These are phyloP conservation scores for Ypsolopha scabrella DNA, from an alignment of 2,888 invertebrate genomes.

Conservation along the genomic window DNA sequence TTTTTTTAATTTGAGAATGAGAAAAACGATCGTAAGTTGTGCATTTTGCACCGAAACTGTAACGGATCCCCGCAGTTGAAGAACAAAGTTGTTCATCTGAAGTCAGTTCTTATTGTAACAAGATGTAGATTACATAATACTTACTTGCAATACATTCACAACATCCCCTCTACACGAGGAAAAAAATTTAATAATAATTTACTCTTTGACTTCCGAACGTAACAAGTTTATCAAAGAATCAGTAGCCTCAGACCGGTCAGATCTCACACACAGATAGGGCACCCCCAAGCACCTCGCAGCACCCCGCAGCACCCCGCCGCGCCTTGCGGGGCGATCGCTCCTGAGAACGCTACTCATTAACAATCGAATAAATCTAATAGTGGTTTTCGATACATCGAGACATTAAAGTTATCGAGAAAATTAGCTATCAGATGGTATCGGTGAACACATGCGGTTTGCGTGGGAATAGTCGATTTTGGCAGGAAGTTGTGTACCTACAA, in stretches of 20 bases:
- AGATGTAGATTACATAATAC: no score
- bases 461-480: conserved; percentile 31
- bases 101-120: no score
- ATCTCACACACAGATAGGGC: conserved; percentile 14
- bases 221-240: not conserved
- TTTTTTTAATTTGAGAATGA: not conserved
- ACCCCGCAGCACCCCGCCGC: conserved; percentile 42
- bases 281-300: conserved; percentile 37
- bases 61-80: no score
- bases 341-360: conserved; percentile 60
- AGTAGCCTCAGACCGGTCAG: conserved; percentile 1
- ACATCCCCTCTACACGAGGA: not conserved
- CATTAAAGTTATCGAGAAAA: conserved; percentile 36
- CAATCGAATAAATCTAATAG: conserved; percentile 16
- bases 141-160: not conserved
- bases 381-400: conserved; percentile 30
- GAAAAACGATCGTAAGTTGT: no score
- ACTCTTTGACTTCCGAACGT: not conserved
- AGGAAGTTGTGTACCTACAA: not conserved
- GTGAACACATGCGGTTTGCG: conserved; percentile 36
- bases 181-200: not conserved
- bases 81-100: no score
- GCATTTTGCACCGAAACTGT: no score
- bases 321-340: conserved; percentile 26
- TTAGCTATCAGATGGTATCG: not conserved